A percentile compares a stretch with the other conserved stretches of the same genome.
These are phyloP conservation scores for Lordiphosa mommai DNA, from an alignment of 1,140 invertebrate genomes.

Conservation along the genomic window DNA sequence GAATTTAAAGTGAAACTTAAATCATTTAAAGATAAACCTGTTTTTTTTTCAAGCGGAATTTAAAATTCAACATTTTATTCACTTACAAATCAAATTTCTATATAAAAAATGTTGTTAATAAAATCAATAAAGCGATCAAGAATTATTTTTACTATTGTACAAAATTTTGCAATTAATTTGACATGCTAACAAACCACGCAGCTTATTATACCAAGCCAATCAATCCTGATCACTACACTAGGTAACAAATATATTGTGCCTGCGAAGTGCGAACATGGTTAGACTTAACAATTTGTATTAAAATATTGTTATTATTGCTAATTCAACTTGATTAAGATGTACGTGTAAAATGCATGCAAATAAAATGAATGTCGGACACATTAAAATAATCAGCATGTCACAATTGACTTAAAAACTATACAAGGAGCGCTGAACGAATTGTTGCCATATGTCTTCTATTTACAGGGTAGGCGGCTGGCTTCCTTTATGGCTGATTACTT, in stretches of 20 bases:
- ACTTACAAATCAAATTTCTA: slow-evolving; percentile 39
- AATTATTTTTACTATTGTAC: slow-evolving; percentile 17
- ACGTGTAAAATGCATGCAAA: too few relatives aligned
- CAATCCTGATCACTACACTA: background rate
- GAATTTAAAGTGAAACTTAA: too few relatives aligned
- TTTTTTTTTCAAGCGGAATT: slow-evolving; percentile 3
- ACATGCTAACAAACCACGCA: slow-evolving; percentile 1
- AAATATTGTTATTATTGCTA: background rate
- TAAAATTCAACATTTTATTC: slow-evolving; percentile 62
- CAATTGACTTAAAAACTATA: slow-evolving; percentile 35
- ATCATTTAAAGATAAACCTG: too few relatives aligned
- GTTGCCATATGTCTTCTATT: slow-evolving; percentile 34
- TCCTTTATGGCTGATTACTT: slow-evolving; percentile 23
- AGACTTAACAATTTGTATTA: background rate
- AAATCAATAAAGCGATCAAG: slow-evolving; percentile 25
- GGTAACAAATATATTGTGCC: background rate
- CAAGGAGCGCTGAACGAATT: slow-evolving; percentile 9
- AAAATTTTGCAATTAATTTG: slow-evolving; percentile 1
- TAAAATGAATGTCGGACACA: background rate
- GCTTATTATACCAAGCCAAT: background rate
- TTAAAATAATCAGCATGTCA: slow-evolving; percentile 1
- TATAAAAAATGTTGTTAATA: slow-evolving; percentile 41
- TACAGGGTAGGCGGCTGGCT: slow-evolving; percentile 31
- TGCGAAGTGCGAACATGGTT: background rate
- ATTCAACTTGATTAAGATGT: background rate